phyloP scores from a whole-genome alignment of 1,140 invertebrate species.

The Nomia melanderi region DNA sequence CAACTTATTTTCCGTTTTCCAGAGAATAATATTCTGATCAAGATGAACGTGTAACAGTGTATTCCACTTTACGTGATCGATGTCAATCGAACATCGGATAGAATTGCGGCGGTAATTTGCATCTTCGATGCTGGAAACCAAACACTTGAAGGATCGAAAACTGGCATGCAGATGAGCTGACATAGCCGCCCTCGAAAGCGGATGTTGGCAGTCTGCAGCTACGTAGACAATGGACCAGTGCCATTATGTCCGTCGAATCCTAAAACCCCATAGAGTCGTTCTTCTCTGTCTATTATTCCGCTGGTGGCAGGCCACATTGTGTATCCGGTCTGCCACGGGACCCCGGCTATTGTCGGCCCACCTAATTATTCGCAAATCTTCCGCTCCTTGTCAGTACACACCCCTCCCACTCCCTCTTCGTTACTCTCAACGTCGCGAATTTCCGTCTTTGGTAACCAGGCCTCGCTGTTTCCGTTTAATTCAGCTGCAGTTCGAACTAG shows the following conservation, averaged over 20 bases:
- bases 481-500: slow-evolving; percentile 31
- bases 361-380: slow-evolving; percentile 78
- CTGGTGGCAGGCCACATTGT: slow-evolving; percentile 74
- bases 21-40: slow-evolving; percentile 25
- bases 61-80: slow-evolving; percentile 29
- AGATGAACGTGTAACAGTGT: neutral
- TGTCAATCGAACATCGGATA: slow-evolving; percentile 26
- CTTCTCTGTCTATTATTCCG: slow-evolving; percentile 74
- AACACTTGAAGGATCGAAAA: slow-evolving; percentile 63
- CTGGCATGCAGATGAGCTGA: slow-evolving; percentile 75
- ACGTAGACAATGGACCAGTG: slow-evolving; percentile 76
- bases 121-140: slow-evolving; percentile 61
- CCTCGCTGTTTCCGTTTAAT: slow-evolving; percentile 35
- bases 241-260: slow-evolving; percentile 78
- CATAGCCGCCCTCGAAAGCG: slow-evolving; percentile 71
- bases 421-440: slow-evolving; percentile 45
- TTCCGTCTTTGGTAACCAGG: slow-evolving; percentile 48
- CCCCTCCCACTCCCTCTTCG: slow-evolving; percentile 17
- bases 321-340: slow-evolving; percentile 71
- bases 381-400: slow-evolving; percentile 62
- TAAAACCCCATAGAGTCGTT: slow-evolving; percentile 76
- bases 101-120: slow-evolving; percentile 52
- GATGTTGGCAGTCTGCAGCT: slow-evolving; percentile 77
- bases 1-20: neutral
- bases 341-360: slow-evolving; percentile 72